Evolutionary conservation across 2,888 invertebrate genomes (phyloP).

Genomic region (Arge pagana): DNA sequence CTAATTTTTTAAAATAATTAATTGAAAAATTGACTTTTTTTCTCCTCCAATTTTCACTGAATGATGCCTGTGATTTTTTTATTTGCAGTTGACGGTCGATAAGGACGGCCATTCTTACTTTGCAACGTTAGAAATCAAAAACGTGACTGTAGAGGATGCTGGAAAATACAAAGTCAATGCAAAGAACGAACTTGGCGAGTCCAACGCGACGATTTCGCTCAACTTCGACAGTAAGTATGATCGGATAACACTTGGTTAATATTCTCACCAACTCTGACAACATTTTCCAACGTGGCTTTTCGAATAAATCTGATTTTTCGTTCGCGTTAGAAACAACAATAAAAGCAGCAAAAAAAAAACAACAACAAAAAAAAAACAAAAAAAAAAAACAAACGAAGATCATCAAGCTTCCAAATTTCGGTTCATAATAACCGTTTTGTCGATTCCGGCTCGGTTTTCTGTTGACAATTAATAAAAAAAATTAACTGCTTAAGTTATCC

Average conservation of each 20-base stretch:
- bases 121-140: conserved; percentile 89
- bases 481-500: no score
- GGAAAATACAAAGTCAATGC: conserved; percentile 96
- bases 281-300: conserved; percentile 4
- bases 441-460: no score
- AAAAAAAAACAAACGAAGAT: conserved; percentile 17
- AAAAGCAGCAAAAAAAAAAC: conserved; percentile 21
- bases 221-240: conserved; percentile 98
- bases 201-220: conserved; percentile 94
- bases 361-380: conserved; percentile 20
- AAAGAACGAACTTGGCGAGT: conserved; percentile 97
- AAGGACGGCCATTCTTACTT: conserved; percentile 94
- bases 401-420: no score
- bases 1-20: no score
- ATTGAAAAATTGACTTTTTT: no score
- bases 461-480: no score
- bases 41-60: no score
- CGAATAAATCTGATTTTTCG: no score
- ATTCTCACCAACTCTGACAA: neutral
- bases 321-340: no score
- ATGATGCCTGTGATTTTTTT: no score
- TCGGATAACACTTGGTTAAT: conserved; percentile 8
- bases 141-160: conserved; percentile 95
- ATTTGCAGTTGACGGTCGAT: conserved; percentile 78
- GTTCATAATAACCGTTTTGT: no score